Evolutionary conservation across 2,797 vertebrate genomes (phyloP).

Genomic region (Vireo griseus): DNA sequence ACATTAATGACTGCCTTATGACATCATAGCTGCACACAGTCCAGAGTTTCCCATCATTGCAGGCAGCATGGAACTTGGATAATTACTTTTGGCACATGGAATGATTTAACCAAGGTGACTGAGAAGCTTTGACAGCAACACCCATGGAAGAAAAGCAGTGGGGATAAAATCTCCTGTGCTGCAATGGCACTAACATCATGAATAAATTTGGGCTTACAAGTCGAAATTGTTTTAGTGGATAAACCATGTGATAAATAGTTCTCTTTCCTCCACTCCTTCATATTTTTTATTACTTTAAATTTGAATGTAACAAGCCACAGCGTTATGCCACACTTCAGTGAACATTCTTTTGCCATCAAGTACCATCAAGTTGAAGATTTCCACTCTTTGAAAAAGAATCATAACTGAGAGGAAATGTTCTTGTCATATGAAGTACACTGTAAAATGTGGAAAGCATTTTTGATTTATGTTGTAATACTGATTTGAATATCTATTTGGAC

Average conservation of each 20-base stretch:
- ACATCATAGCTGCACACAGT: constrained; percentile 9
- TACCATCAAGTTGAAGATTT: background rate
- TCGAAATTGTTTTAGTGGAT: background rate
- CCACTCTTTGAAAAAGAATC: background rate
- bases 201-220: background rate
- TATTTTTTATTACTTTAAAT: background rate
- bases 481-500: background rate
- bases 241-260: background rate
- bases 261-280: background rate
- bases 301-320: background rate
- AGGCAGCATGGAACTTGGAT: constrained; percentile 23
- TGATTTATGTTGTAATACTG: background rate
- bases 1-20: constrained; percentile 44
- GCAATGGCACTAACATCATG: background rate
- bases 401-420: background rate
- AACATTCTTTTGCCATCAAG: background rate
- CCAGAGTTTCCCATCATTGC: background rate
- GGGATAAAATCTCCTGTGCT: background rate
- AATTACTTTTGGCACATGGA: constrained; percentile 13
- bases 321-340: background rate
- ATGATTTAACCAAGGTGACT: background rate
- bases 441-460: constrained; percentile 1
- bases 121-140: constrained; percentile 14
- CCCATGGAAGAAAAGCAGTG: background rate
- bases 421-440: background rate